Conservation (phyloP, 2,888 invertebrate species). For the Ellobium chinense region DNA sequence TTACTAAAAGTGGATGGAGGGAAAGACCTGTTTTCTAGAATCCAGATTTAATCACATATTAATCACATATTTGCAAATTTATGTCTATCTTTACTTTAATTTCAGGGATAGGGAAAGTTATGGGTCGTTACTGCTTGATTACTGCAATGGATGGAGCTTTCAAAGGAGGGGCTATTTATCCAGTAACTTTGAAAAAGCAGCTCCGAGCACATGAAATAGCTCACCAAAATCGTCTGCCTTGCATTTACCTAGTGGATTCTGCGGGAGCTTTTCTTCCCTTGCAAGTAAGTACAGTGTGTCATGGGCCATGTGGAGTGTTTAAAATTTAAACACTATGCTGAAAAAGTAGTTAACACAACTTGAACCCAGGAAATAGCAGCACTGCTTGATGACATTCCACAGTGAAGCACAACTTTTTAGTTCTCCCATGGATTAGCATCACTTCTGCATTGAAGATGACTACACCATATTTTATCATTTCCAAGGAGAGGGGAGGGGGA, state of each 20-base stretch:
- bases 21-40: not conserved
- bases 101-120: constrained; percentile 79
- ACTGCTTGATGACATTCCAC: too few relatives aligned
- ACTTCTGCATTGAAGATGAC: too few relatives aligned
- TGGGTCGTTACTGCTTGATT: constrained; percentile 78
- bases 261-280: constrained; percentile 81
- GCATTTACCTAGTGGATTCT: constrained; percentile 80
- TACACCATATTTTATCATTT: too few relatives aligned
- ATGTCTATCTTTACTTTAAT: not conserved
- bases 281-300: constrained; percentile 80
- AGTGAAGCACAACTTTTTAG: too few relatives aligned
- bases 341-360: too few relatives aligned
- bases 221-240: constrained; percentile 78
- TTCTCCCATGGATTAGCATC: too few relatives aligned
- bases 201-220: constrained; percentile 79
- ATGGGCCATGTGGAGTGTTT: too few relatives aligned
- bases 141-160: constrained; percentile 81
- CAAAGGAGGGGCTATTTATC: constrained; percentile 81
- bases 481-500: too few relatives aligned
- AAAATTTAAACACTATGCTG: too few relatives aligned
- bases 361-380: too few relatives aligned
- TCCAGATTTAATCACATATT: not conserved
- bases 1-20: not conserved
- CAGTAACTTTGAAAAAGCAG: constrained; percentile 80
- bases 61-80: too few relatives aligned